Evolutionary conservation across 2,113 vertebrate genomes (phyloP), one percentile per base, ranked within the genome.

Genomic region (Eupsittula cactorum): DNA sequence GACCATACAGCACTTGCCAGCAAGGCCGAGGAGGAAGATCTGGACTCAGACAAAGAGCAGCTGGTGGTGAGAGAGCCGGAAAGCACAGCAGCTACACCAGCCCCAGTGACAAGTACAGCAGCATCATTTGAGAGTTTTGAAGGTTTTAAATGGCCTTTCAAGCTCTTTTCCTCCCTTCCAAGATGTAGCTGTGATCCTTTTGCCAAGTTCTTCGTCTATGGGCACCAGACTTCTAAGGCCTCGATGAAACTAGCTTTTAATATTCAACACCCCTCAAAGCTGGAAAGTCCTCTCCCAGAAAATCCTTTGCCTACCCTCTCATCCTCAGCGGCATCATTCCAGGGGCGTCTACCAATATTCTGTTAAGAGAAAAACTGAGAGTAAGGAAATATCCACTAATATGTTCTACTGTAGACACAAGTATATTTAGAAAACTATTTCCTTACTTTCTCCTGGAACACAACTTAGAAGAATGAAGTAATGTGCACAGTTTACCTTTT

Each of bases 101-200:
- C 44, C 18, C 17, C 44, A 44, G 8, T 44, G 44, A 44, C 44
- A 44, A 44, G 44, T 9, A 44, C 17, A 44, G 44, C 44, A 44
- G 44, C 18, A 1, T 44, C 44, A 44, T 44, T 44, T 44, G 44
- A 44, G 44, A 44, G 18, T 44, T 44, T 18, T 44, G 44, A 44
- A 44, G 44, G 44, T 18, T 44, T 44, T 44, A 18, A 19, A 44
- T 44, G 44, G 18, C 44, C 8, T 44, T 44, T 42, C 70, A 70
- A n/a, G 1, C 1, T 64, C 2, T 68, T 91, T 64, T 75, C 7
- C 12, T 64, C 8, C 7, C 3, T 9, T 83, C 13, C 0, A 2
- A 81, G 16, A 18, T 46, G 21, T 19, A 76, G 7, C 3, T 95
- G 33, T 4, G 0, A 49, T 63, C 10, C 14, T 9, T 33, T 86